Evolutionary conservation across 30 jellyfish, hydroid and myxozoan species (phyloP).

Genomic region (Clytia hemisphaerica): DNA sequence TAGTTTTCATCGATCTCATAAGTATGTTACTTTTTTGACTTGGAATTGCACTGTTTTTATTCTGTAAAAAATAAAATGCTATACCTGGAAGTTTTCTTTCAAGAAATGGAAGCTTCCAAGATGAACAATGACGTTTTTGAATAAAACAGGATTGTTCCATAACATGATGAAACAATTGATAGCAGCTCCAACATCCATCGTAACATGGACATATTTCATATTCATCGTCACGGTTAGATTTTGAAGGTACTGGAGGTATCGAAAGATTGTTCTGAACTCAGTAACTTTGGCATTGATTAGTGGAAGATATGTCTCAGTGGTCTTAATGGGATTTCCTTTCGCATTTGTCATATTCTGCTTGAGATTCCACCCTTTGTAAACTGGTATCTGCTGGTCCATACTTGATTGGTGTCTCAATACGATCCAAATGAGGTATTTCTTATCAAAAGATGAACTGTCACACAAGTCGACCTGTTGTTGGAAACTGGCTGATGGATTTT

Average conservation of each 20-base stretch:
- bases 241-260: background rate
- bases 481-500: background rate
- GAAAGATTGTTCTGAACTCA: constrained; percentile 16
- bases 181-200: constrained; percentile 44
- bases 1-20: no score
- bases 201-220: constrained; percentile 29
- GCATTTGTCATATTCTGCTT: background rate
- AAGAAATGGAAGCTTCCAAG: constrained; percentile 42
- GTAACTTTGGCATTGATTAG: constrained; percentile 43
- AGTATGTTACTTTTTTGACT: no score
- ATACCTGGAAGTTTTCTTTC: constrained; percentile 23
- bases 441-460: no score
- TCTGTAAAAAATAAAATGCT: no score
- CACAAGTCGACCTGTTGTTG: no score
- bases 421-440: background rate
- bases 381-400: background rate
- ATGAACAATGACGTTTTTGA: constrained; percentile 25
- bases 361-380: background rate
- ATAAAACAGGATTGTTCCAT: constrained; percentile 39
- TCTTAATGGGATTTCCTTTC: background rate
- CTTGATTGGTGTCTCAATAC: background rate
- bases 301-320: constrained; percentile 28
- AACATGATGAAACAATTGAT: constrained; percentile 14
- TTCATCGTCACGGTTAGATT: constrained; percentile 3
- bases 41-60: no score